Percentiles rank a stretch among this genome's conserved stretches.
These are phyloP conservation scores for Rapana venosa DNA, from an alignment of 2,888 invertebrate genomes.

Conservation along the genomic window DNA sequence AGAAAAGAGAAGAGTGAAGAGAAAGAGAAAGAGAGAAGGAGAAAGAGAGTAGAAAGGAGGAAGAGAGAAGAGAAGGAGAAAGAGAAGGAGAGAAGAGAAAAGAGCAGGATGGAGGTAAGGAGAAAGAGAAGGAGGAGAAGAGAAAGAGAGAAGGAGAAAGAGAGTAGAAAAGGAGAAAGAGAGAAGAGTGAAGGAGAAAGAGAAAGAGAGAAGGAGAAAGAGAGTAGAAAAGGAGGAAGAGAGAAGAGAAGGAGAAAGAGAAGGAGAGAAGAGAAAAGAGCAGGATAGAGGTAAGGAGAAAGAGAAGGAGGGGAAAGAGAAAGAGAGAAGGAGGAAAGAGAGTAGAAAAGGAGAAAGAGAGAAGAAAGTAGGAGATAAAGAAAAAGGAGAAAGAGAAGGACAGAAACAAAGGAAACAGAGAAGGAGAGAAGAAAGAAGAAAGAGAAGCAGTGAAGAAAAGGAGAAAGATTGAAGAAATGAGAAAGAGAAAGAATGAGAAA, in stretches of 20 bases:
- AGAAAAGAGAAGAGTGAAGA: too few species aligned
- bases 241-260: neutral
- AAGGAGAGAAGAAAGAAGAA: neutral
- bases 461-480: too few species aligned
- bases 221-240: neutral
- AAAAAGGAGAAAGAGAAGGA: neutral
- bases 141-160: constrained; percentile 3
- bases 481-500: too few species aligned
- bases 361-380: too few species aligned
- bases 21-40: too few species aligned
- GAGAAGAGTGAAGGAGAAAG: neutral
- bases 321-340: too few species aligned
- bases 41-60: too few species aligned
- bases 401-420: neutral
- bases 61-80: neutral
- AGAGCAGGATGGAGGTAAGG: neutral
- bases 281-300: neutral
- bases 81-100: neutral
- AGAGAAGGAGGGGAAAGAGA: neutral
- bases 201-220: neutral
- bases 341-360: too few species aligned
- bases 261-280: neutral
- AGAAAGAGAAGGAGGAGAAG: neutral
- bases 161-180: too few species aligned
- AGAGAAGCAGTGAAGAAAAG: too few species aligned